Evolutionary conservation across 2,113 vertebrate genomes (phyloP).

Genomic region (Ancistrus triradiatus): DNA sequence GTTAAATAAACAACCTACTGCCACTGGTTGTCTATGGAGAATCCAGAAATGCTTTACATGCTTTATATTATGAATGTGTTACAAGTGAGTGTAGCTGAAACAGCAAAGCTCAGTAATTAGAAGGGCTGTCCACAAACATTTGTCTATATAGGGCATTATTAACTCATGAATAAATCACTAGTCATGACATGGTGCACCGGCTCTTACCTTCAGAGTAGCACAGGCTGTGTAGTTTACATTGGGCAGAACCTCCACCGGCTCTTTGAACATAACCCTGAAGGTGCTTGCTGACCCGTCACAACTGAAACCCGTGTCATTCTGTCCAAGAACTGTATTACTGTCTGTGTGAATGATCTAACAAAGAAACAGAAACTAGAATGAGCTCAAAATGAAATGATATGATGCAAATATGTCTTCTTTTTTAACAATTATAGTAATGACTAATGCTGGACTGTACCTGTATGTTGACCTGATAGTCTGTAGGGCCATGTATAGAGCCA

Average conservation of each 20-base stretch:
- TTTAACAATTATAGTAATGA: too few relatives aligned
- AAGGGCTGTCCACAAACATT: too few relatives aligned
- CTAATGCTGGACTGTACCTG: slow-evolving; percentile 69
- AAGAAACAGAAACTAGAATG: background rate
- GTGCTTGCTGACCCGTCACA: slow-evolving; percentile 92
- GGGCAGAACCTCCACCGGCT: slow-evolving; percentile 91
- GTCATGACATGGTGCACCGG: background rate
- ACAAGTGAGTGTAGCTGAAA: too few relatives aligned
- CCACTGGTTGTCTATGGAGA: too few relatives aligned
- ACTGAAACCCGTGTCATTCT: slow-evolving; percentile 97
- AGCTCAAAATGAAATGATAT: background rate
- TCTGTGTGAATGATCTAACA: slow-evolving; percentile 93
- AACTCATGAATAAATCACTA: background rate
- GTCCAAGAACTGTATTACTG: slow-evolving; percentile 92
- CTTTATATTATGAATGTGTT: too few relatives aligned
- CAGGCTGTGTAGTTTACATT: slow-evolving; percentile 96
- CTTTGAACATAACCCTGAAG: slow-evolving; percentile 98
- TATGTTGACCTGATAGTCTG: slow-evolving; percentile 95
- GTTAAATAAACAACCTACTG: too few relatives aligned
- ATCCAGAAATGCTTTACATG: too few relatives aligned
- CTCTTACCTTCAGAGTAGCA: slow-evolving; percentile 86
- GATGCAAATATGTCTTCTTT: background rate
- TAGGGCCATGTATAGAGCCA: slow-evolving; percentile 92
- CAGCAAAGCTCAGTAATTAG: too few relatives aligned
- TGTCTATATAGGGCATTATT: background rate